phyloP scores from a whole-genome alignment of 1,140 invertebrate genomes.

The Zaprionus camerounensis region DNA sequence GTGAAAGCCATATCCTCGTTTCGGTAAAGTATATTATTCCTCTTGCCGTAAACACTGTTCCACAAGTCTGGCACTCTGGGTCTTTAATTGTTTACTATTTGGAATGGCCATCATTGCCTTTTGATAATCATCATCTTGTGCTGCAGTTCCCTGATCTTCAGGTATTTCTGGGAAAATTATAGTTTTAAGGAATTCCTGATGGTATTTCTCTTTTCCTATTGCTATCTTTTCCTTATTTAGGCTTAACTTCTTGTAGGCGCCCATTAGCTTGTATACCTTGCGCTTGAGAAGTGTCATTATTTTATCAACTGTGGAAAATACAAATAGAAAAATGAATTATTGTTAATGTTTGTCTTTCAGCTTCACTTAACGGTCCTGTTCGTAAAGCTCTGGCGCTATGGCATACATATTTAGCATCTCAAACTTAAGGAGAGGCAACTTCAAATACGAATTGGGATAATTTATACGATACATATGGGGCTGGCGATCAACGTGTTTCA shows the following conservation, averaged over 20 bases:
- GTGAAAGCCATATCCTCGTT: not conserved
- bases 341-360: not conserved
- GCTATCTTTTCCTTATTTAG: constrained; percentile 27
- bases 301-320: constrained; percentile 51
- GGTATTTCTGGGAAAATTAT: constrained; percentile 23
- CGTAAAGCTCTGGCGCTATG: constrained; percentile 59
- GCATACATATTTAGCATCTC: constrained; percentile 70
- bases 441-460: constrained; percentile 72
- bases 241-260: constrained; percentile 46
- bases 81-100: constrained; percentile 75
- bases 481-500: constrained; percentile 63
- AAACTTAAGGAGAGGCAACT: constrained; percentile 75
- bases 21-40: not conserved
- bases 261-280: constrained; percentile 69
- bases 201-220: constrained; percentile 51
- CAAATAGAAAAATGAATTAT: not conserved
- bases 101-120: constrained; percentile 67
- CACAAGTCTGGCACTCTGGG: constrained; percentile 64
- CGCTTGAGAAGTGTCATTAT: constrained; percentile 66
- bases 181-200: constrained; percentile 57
- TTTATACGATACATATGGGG: constrained; percentile 34
- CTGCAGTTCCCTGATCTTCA: constrained; percentile 12
- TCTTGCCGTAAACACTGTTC: constrained; percentile 26
- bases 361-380: constrained; percentile 67
- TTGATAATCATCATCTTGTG: constrained; percentile 59